These are phyloP conservation scores for Reticulitermes speratus DNA, from an alignment of 1,140 invertebrate species.

Conservation along the genomic window DNA sequence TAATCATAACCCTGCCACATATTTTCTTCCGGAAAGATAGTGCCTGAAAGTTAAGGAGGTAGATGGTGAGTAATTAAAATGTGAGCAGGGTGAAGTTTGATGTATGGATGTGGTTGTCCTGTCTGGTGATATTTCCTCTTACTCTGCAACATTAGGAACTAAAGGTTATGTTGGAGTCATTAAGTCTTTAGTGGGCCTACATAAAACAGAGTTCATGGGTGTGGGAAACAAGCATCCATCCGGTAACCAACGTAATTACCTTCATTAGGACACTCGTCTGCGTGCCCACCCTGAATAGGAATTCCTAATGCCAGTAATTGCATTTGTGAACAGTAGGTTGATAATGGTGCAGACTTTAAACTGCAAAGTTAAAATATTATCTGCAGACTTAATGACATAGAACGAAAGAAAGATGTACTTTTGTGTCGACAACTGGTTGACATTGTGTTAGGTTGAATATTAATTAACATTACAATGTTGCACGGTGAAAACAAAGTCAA, in stretches of 20 bases:
- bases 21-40: neutral
- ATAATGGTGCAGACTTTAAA: neutral
- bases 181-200: neutral
- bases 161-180: slow-evolving; percentile 2
- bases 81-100: neutral
- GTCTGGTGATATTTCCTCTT: neutral
- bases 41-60: neutral
- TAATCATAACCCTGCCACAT: neutral
- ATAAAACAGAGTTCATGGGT: neutral
- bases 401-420: neutral
- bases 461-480: no score
- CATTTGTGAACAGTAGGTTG: slow-evolving; percentile 10
- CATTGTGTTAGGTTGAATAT: neutral
- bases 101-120: neutral
- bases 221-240: neutral
- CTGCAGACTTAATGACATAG: neutral
- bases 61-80: neutral
- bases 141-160: slow-evolving; percentile 8
- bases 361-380: slow-evolving; percentile 1
- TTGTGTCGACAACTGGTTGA: neutral
- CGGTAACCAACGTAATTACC: neutral
- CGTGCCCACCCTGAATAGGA: neutral
- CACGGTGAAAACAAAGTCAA: no score
- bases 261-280: slow-evolving; percentile 9
- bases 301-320: slow-evolving; percentile 16